Evolutionary conservation across 2,888 invertebrate species (phyloP).

Genomic region (Fragum sueziense): DNA sequence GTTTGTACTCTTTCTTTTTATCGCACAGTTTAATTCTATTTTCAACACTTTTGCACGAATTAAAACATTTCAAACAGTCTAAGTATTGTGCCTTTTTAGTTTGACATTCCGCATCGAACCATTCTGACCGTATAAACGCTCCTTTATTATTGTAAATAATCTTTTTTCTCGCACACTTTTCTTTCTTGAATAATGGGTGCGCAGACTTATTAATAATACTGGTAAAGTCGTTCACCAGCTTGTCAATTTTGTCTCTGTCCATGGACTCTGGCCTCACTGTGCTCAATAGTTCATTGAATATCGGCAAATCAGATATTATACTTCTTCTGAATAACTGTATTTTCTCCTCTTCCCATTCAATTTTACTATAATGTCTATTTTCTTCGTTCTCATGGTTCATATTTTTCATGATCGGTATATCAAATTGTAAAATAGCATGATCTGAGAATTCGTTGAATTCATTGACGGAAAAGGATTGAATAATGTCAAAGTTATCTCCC

Average conservation of each 20-base stretch:
- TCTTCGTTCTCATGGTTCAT: no score
- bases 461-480: not conserved
- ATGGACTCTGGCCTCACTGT: not conserved
- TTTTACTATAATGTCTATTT: not conserved
- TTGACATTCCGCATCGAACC: not conserved
- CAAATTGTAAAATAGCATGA: not conserved
- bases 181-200: not conserved
- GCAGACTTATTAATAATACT: not conserved
- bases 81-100: not conserved
- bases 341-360: not conserved
- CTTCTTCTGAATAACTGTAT: not conserved
- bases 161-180: not conserved
- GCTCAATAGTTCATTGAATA: not conserved
- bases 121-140: not conserved
- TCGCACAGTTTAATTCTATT: not conserved
- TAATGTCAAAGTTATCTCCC: not conserved
- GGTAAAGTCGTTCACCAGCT: not conserved
- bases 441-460: slow-evolving; percentile 1
- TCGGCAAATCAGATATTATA: not conserved
- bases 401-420: not conserved
- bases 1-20: not conserved
- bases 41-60: not conserved
- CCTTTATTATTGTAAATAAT: not conserved
- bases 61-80: not conserved
- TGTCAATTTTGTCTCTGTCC: not conserved